Conservation (phyloP, 2,113 vertebrate species). For the Aviceda subcristata region DNA sequence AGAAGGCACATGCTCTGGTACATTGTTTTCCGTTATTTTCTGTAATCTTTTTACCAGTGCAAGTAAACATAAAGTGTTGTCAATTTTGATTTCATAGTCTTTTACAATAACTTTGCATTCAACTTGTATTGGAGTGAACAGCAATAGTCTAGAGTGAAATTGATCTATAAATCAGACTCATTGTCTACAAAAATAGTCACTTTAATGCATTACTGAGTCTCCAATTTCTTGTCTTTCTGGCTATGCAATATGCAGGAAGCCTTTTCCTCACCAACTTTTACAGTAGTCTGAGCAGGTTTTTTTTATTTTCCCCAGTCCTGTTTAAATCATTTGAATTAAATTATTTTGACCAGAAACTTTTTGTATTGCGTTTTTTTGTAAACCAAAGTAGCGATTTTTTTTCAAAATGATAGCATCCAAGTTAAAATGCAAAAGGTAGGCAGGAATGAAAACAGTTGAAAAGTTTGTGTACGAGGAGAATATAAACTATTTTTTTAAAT, state of each 20-base stretch:
- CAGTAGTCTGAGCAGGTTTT: neutral
- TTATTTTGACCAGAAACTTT: neutral
- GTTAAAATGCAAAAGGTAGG: neutral
- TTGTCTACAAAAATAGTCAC: neutral
- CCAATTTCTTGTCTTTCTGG: neutral
- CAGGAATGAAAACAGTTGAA: neutral
- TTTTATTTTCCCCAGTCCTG: neutral
- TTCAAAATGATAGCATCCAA: neutral
- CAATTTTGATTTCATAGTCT: neutral
- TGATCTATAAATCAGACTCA: neutral
- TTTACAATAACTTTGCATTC: neutral
- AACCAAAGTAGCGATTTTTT: neutral
- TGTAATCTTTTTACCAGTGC: neutral
- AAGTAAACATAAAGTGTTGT: neutral
- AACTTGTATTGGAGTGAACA: neutral
- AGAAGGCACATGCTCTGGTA: neutral
- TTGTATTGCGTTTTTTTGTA: neutral
- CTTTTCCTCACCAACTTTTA: neutral
- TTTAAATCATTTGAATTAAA: neutral
- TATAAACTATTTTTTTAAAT: neutral
- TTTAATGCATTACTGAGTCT: neutral
- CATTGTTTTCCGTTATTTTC: neutral
- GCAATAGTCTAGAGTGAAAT: neutral
- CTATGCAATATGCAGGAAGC: neutral
- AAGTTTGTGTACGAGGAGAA: neutral